These are phyloP conservation scores for Orientallactaga bullata DNA, from an alignment of 2,113 vertebrate genomes.

Conservation along the genomic window DNA sequence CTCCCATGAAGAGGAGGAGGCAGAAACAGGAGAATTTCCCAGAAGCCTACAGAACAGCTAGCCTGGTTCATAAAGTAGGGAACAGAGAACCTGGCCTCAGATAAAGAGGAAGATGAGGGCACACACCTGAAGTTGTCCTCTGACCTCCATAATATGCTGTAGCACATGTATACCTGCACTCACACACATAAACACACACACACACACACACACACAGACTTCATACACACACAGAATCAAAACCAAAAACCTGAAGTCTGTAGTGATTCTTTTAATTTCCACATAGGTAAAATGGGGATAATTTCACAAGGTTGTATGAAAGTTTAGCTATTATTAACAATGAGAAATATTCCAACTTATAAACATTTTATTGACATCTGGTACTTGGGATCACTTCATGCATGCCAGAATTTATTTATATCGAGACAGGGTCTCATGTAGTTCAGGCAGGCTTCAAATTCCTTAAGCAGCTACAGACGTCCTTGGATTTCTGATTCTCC, in stretches of 20 bases:
- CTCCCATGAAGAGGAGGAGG: too few relatives aligned
- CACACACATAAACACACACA: not conserved
- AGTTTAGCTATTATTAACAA: constrained; percentile 45
- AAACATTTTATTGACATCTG: constrained; percentile 36
- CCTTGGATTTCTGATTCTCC: too few relatives aligned
- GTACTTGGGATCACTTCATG: constrained; percentile 8
- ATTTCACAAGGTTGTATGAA: constrained; percentile 16
- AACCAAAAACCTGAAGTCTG: not conserved
- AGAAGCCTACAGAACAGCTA: too few relatives aligned
- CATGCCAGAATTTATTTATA: not conserved
- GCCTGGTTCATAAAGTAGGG: too few relatives aligned
- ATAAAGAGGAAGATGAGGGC: too few relatives aligned
- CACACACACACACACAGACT: not conserved
- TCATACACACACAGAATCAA: not conserved
- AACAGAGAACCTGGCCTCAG: too few relatives aligned
- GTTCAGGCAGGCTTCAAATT: too few relatives aligned
- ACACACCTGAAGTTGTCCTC: too few relatives aligned
- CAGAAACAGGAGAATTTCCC: too few relatives aligned
- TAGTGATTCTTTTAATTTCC: constrained; percentile 41
- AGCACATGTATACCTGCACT: not conserved
- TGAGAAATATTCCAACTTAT: constrained; percentile 39
- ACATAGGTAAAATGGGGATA: constrained; percentile 6
- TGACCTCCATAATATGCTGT: too few relatives aligned
- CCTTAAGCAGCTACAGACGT: too few relatives aligned
- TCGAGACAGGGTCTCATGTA: too few relatives aligned